Conservation (phyloP, 1,140 invertebrate species). For the Drosophila neocordata region DNA sequence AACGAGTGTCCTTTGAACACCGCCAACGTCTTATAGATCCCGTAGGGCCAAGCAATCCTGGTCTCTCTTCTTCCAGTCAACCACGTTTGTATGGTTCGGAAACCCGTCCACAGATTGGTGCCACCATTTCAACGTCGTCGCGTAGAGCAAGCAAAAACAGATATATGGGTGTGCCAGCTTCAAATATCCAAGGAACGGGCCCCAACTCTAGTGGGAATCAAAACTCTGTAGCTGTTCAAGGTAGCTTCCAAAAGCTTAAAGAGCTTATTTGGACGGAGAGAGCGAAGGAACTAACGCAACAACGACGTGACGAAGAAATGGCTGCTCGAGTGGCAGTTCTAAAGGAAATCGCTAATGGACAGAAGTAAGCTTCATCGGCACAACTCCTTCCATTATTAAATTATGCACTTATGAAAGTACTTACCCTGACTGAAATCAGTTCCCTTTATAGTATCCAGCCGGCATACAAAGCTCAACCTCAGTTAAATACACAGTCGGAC, state of each 20-base stretch:
- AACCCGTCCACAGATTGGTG: slow-evolving; percentile 32
- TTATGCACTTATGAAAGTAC: neutral
- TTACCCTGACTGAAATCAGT: neutral
- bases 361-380: slow-evolving; percentile 65
- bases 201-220: slow-evolving; percentile 29
- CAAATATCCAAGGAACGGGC: slow-evolving; percentile 23
- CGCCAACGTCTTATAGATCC: slow-evolving; percentile 45
- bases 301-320: slow-evolving; percentile 85
- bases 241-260: slow-evolving; percentile 87
- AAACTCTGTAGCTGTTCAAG: slow-evolving; percentile 83
- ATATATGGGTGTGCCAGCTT: slow-evolving; percentile 53
- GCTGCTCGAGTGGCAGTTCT: slow-evolving; percentile 85
- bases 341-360: slow-evolving; percentile 84
- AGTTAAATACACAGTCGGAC: slow-evolving; percentile 33
- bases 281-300: slow-evolving; percentile 87
- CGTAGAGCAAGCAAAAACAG: slow-evolving; percentile 64
- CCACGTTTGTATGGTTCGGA: slow-evolving; percentile 57
- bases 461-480: slow-evolving; percentile 29
- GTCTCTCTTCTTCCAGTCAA: slow-evolving; percentile 14
- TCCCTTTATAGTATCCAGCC: slow-evolving; percentile 47
- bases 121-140: slow-evolving; percentile 20
- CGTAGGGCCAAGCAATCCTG: slow-evolving; percentile 15
- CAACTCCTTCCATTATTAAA: neutral
- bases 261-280: slow-evolving; percentile 86
- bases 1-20: slow-evolving; percentile 39